Conservation (phyloP, 2,797 vertebrate species). For the Spinus pinus region DNA sequence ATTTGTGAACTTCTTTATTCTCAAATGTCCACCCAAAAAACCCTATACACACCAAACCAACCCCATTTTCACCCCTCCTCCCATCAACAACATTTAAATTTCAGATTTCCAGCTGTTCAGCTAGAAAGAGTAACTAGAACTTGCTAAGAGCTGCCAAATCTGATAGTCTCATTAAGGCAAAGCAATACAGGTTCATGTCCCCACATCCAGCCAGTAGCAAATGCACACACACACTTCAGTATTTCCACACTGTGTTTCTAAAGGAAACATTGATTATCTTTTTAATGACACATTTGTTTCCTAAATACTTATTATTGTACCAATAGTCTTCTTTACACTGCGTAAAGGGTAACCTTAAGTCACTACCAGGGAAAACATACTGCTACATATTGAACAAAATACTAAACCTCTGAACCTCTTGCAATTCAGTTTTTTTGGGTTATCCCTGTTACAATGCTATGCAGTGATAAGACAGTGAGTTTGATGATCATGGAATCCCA, state of each 20-base stretch:
- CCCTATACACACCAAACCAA: fast-evolving
- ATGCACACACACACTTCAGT: background rate
- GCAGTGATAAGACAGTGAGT: slow-evolving; percentile 54
- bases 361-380: background rate
- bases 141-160: background rate
- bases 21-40: background rate
- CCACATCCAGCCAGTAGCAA: background rate
- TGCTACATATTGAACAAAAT: background rate
- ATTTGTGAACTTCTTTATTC: background rate
- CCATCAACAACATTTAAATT: background rate
- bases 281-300: background rate
- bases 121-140: background rate
- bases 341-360: slow-evolving; percentile 22
- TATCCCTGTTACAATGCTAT: slow-evolving; percentile 32
- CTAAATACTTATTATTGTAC: slow-evolving; percentile 7
- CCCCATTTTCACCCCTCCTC: background rate
- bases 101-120: background rate
- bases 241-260: background rate
- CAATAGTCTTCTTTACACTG: background rate
- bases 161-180: background rate
- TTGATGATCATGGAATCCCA: background rate
- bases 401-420: slow-evolving; percentile 31
- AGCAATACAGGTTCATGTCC: background rate
- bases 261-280: background rate
- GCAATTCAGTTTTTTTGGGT: slow-evolving; percentile 19